Evolutionary conservation across 2,797 vertebrate species (phyloP).

Genomic region (Gambusia yucatana): DNA sequence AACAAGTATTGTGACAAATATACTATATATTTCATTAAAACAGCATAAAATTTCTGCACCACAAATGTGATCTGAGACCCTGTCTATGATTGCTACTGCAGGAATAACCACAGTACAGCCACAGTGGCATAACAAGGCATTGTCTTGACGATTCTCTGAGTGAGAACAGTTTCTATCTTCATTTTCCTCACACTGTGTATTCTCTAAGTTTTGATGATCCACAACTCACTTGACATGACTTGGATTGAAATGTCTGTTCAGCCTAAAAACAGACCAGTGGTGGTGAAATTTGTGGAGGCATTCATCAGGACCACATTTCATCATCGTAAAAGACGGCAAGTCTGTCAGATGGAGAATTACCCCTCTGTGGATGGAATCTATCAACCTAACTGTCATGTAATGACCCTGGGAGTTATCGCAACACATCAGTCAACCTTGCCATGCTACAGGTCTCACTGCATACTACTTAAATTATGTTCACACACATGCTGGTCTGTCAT

Average conservation of each 20-base stretch:
- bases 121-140: background rate
- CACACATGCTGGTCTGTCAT: constrained; percentile 40
- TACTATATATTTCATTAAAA: background rate
- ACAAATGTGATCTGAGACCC: background rate
- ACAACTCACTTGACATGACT: constrained; percentile 33
- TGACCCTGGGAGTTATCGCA: constrained; percentile 68
- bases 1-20: background rate
- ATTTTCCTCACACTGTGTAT: constrained; percentile 14
- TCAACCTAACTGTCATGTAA: constrained; percentile 75
- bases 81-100: background rate
- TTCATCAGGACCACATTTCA: constrained; percentile 67
- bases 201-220: constrained; percentile 30
- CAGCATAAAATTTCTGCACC: background rate
- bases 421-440: constrained; percentile 63
- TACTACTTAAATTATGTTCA: constrained; percentile 72
- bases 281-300: constrained; percentile 48
- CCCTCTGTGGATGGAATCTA: constrained; percentile 67
- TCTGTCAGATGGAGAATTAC: constrained; percentile 73
- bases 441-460: constrained; percentile 31
- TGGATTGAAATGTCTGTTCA: constrained; percentile 61
- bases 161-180: constrained; percentile 18
- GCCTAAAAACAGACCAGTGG: constrained; percentile 61
- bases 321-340: constrained; percentile 49
- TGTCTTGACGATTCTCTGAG: background rate
- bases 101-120: constrained; percentile 2